Conservation (phyloP, 2,113 vertebrate genomes). For the Oophaga pumilio region DNA sequence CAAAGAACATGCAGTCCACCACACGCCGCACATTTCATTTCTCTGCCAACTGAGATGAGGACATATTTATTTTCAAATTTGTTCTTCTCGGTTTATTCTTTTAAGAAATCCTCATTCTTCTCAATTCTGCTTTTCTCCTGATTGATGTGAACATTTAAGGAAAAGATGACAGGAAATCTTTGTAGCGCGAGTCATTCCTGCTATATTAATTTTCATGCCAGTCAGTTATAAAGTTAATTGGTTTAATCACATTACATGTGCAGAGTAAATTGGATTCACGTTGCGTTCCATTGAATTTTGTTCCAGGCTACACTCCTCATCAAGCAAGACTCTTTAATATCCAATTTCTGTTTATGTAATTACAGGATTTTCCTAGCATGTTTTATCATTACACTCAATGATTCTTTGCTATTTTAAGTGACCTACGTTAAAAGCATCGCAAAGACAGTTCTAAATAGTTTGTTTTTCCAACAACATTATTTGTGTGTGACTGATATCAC, state of each 20-base stretch:
- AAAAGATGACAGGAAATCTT: slow-evolving; percentile 51
- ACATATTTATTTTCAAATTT: neutral
- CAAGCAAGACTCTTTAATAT: slow-evolving; percentile 63
- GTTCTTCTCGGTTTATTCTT: neutral
- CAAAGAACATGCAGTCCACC: no score
- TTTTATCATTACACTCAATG: slow-evolving; percentile 66
- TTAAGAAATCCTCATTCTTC: no score
- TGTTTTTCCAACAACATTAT: no score
- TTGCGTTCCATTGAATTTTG: slow-evolving; percentile 57
- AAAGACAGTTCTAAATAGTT: slow-evolving; percentile 52
- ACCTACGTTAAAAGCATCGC: slow-evolving; percentile 73
- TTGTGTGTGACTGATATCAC: no score
- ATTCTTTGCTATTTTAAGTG: slow-evolving; percentile 70
- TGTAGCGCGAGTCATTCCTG: slow-evolving; percentile 61
- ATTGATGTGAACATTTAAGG: slow-evolving; percentile 64
- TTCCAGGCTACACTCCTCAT: slow-evolving; percentile 60
- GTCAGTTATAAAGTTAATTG: slow-evolving; percentile 72
- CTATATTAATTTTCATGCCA: slow-evolving; percentile 69
- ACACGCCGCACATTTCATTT: neutral
- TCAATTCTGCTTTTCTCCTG: slow-evolving; percentile 60
- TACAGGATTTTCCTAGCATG: slow-evolving; percentile 69
- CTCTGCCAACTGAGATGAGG: neutral
- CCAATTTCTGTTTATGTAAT: slow-evolving; percentile 66
- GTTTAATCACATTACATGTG: slow-evolving; percentile 66
- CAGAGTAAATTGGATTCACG: slow-evolving; percentile 45